Evolutionary conservation across 2,797 vertebrate genomes (phyloP), one percentile per base, ranked within the genome.

Genomic region (Etheostoma perlongum): DNA sequence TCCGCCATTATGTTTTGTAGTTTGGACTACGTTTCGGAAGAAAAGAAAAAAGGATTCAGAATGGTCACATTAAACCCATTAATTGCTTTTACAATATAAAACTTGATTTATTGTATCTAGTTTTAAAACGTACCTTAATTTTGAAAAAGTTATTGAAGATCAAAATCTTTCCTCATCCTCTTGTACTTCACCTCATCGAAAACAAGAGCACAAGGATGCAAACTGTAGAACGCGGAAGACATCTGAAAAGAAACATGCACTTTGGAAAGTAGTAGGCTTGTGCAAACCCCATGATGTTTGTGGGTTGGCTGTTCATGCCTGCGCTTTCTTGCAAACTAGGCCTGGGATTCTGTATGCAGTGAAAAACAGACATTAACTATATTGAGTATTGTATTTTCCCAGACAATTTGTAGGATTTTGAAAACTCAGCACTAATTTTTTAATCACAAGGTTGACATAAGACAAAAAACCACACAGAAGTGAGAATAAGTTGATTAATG

Each of bases 181-280:
- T 59, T 6, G 51, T 27, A 46, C 69, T 64, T 84, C 51, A 63
- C 63, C 33, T 81, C 68, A 69, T 33, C 40, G n/a, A 78, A 83
- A 67, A 66, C 52, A 65, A 63, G 40, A 66, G 23, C 33, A 11
- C 44, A 84, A 79, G 66, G 67, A 83, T 67, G 55, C 53, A 65
- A 75, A 44, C 10, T 19, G 72, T 2, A 64, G 62, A 86, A 90
- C 70, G 81, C 90, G 86, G 85, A 92, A 90, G 79, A 83, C 57
- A 58, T 30, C 9, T 57, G n/a, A 82, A 74, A 51, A 80, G 64
- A 78, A 84, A 66, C 19, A 21, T 80, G 78, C 81, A 62, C 46
- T 11, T 51, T 81, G 59, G 74, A 77, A 77, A 76, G 68, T 69
- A 83, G 65, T 78, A 84, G 79, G 85, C 79, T 84, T 63, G 74